Percentiles rank a stretch among this genome's conserved stretches.
These are phyloP conservation scores for Pelobates cultripes DNA, from an alignment of 2,797 vertebrate genomes.

Conservation along the genomic window DNA sequence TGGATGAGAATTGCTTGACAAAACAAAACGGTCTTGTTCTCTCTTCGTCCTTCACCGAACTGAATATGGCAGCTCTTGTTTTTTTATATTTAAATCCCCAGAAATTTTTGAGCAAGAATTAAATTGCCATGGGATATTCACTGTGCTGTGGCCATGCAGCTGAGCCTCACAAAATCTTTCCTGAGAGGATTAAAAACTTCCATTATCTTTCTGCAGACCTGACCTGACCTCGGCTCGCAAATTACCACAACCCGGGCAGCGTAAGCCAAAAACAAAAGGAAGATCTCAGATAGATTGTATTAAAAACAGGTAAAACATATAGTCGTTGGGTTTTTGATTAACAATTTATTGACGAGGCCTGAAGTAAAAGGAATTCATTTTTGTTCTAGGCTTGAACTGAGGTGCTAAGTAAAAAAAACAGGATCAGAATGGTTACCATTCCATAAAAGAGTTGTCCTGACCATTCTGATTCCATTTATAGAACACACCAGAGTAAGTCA, in stretches of 20 bases:
- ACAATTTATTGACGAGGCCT: not conserved
- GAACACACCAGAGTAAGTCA: no score
- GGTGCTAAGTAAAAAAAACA: no score
- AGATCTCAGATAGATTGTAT: no score
- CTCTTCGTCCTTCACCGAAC: not conserved
- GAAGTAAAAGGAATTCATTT: not conserved
- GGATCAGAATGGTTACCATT: no score
- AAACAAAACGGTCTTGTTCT: not conserved
- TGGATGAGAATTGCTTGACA: no score
- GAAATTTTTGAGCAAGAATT: not conserved
- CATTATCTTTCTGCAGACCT: constrained; percentile 79
- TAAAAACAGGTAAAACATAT: not conserved
- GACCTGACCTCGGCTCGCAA: constrained; percentile 75
- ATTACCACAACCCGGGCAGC: constrained; percentile 69
- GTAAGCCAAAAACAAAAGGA: not conserved
- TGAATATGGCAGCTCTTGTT: not conserved
- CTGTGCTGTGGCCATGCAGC: constrained; percentile 78
- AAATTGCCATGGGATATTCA: constrained; percentile 59
- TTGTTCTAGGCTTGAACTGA: not conserved
- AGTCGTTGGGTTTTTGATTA: not conserved
- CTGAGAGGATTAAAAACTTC: not conserved
- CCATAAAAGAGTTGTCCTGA: no score
- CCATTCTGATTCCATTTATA: no score
- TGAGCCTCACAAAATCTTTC: constrained; percentile 77
- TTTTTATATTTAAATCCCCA: not conserved